phyloP scores from a whole-genome alignment of 2,888 invertebrate species.

The Abrostola triplasia region DNA sequence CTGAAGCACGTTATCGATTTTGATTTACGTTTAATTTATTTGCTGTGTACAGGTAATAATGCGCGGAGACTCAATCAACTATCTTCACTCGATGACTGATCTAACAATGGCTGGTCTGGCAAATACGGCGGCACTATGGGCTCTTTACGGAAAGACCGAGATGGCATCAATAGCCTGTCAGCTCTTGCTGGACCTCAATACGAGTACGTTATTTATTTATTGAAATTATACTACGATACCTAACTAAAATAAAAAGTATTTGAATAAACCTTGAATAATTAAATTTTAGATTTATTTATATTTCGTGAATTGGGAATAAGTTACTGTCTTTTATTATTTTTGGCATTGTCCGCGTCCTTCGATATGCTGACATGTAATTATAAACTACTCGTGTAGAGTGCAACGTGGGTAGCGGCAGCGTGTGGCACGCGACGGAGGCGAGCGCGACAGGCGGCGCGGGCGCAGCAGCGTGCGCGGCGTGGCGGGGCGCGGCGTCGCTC shows the following conservation, averaged over 20 bases:
- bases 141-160: slow-evolving; percentile 95
- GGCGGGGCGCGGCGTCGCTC: slow-evolving; percentile 74
- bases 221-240: neutral
- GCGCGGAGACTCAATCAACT: slow-evolving; percentile 95
- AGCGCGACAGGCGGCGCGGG: slow-evolving; percentile 60
- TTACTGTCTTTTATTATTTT: too few relatives aligned
- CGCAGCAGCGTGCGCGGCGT: slow-evolving; percentile 69
- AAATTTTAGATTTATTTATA: too few relatives aligned
- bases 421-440: slow-evolving; percentile 75
- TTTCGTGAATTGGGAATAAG: too few relatives aligned
- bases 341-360: too few relatives aligned
- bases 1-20: too few relatives aligned
- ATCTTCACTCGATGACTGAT: slow-evolving; percentile 94
- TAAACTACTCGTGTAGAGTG: slow-evolving; percentile 61
- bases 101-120: slow-evolving; percentile 94
- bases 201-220: slow-evolving; percentile 82
- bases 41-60: slow-evolving; percentile 90
- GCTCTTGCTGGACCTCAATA: slow-evolving; percentile 92
- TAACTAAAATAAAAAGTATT: too few relatives aligned
- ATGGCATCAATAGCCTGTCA: slow-evolving; percentile 95
- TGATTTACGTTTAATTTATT: neutral
- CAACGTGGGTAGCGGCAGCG: slow-evolving; percentile 69
- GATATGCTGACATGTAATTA: neutral
- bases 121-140: slow-evolving; percentile 95
- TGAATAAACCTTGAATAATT: too few relatives aligned